phyloP scores from a whole-genome alignment of 1,140 invertebrate species.

The Zophobas atratus region DNA sequence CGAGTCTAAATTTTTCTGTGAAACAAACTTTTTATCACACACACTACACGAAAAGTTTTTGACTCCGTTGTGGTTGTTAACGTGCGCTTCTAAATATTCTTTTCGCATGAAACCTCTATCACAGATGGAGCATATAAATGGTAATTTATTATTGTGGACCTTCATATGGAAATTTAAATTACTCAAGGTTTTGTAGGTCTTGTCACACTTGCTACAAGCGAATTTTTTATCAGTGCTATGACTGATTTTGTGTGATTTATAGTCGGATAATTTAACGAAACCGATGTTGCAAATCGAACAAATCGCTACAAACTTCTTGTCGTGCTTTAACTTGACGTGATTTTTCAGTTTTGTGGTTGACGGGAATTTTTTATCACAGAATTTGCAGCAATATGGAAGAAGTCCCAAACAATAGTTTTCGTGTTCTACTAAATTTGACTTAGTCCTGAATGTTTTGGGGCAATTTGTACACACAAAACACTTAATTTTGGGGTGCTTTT shows the following conservation, averaged over 20 bases:
- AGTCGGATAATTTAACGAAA: conserved; percentile 64
- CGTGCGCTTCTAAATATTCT: conserved; percentile 64
- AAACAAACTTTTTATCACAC: conserved; percentile 63
- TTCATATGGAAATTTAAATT: conserved; percentile 67
- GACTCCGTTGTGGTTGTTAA: conserved; percentile 62
- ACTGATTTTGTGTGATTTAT: conserved; percentile 62
- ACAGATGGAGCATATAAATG: conserved; percentile 61
- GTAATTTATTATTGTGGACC: conserved; percentile 60
- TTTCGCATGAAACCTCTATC: conserved; percentile 65
- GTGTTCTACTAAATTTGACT: conserved; percentile 61
- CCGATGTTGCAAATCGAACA: conserved; percentile 66
- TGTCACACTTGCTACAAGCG: conserved; percentile 62
- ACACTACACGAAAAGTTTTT: conserved; percentile 62
- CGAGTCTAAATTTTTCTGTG: conserved; percentile 64
- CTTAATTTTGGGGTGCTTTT: conserved; percentile 37
- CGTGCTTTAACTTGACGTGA: conserved; percentile 63
- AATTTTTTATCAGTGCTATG: conserved; percentile 64
- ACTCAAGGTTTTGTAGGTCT: conserved; percentile 64
- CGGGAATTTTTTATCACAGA: conserved; percentile 64
- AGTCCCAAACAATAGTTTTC: conserved; percentile 62
- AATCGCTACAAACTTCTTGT: conserved; percentile 64
- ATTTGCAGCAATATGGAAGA: conserved; percentile 61
- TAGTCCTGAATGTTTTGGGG: conserved; percentile 52
- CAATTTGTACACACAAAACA: conserved; percentile 53
- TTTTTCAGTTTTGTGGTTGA: conserved; percentile 63